Base-by-base conservation (phyloP, 2,888 invertebrate genomes). In the Rhabditoides inermis region DNA sequence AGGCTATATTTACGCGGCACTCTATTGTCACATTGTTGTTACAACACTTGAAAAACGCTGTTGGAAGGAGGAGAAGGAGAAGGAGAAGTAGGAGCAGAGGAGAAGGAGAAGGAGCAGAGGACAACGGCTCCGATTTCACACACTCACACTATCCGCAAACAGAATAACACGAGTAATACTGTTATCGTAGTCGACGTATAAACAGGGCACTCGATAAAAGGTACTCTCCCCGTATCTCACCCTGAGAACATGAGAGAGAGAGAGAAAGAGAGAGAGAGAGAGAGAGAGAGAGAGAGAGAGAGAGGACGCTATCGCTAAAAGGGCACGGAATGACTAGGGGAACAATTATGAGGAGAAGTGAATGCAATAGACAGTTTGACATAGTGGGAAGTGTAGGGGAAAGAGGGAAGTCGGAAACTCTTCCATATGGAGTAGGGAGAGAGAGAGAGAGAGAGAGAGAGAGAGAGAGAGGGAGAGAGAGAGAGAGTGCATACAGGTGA, bases 191-290 rank as follows among this genome's bases (percentile, higher is more conserved):
- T 49, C 2, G 49, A 40, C 6, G 49, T 45, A n/a, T n/a, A n/a
- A n/a, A n/a, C n/a, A n/a, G n/a, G n/a, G n/a, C n/a, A n/a, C n/a
- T n/a, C n/a, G n/a, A n/a, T n/a, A n/a, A n/a, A n/a, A n/a, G 45
- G 25, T 53, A 53, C 18, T 53, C 53, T 49, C n/a, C n/a, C n/a
- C n/a, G n/a, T n/a, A n/a, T n/a, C n/a, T 25, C 2, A 26, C n/a
- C 42, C 42, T 53, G 49, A 56, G 55, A n/a, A 41, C 10, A 20
- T 37, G 22, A 45, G 22, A 48, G 20, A 12, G 12, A 20, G 44
- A 23, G 25, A 44, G 39, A 23, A 23, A 23, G 27, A 41, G 22
- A 32, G 28, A 10, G 30, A 22, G n/a, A 22, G n/a, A 52, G 26
- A 35, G 22, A 20, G 23, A 26, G 25, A 20, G 40, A 40, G 47